Evolutionary conservation across 2,888 invertebrate species (phyloP).

Genomic region (Caenorhabditis sp.): DNA sequence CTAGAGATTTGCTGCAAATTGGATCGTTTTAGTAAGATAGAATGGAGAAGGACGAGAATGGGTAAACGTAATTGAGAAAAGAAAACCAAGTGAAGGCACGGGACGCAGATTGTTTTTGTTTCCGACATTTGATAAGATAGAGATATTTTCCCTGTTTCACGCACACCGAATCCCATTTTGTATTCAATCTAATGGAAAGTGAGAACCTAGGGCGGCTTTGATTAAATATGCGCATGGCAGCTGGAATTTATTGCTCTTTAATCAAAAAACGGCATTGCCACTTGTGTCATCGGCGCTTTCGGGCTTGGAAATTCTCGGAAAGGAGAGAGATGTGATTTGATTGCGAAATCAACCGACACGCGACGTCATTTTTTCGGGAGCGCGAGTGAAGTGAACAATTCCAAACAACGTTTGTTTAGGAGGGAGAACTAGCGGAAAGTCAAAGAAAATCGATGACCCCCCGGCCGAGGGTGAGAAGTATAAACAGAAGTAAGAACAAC

Average conservation of each 20-base stretch:
- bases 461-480: background rate
- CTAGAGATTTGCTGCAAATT: constrained; percentile 31
- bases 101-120: constrained; percentile 16
- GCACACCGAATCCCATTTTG: no score
- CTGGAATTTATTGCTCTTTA: constrained; percentile 33
- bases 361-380: no score
- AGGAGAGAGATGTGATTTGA: no score
- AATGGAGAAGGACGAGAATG: background rate
- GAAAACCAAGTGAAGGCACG: background rate
- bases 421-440: no score
- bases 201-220: background rate
- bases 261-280: no score
- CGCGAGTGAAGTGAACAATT: constrained; percentile 14
- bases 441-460: constrained; percentile 14
- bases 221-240: constrained; percentile 34
- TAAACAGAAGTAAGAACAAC: constrained; percentile 11
- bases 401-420: constrained; percentile 37
- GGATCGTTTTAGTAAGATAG: constrained; percentile 1
- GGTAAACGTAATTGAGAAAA: constrained; percentile 13
- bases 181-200: no score
- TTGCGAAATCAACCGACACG: no score
- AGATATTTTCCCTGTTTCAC: no score
- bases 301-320: no score
- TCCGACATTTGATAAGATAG: constrained; percentile 6
- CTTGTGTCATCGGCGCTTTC: no score